Conservation (phyloP, 2,113 vertebrate genomes). For the Montifringilla adamsi region DNA sequence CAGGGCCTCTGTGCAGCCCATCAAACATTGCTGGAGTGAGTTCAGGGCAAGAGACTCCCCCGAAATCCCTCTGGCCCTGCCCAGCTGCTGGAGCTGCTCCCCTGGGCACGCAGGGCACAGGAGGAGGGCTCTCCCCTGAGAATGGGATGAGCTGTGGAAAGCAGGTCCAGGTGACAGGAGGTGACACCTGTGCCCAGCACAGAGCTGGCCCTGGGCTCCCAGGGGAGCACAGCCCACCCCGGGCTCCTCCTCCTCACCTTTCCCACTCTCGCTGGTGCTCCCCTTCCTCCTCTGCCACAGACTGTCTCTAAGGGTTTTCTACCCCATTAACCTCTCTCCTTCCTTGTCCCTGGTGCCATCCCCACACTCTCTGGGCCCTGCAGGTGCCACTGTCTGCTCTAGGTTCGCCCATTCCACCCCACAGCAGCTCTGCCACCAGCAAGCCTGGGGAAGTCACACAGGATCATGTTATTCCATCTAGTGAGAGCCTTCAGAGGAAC, state of each 20-base stretch:
- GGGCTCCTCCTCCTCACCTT: too few species aligned
- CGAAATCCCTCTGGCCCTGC: background rate
- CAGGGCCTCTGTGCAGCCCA: background rate
- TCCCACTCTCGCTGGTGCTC: background rate
- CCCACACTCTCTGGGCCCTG: background rate
- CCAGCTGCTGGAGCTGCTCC: background rate
- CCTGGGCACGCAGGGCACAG: background rate
- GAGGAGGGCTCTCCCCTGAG: fast-evolving
- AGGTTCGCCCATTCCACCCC: background rate
- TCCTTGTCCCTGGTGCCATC: background rate
- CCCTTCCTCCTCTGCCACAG: background rate
- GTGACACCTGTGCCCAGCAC: background rate
- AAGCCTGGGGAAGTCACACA: background rate
- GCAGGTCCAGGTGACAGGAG: background rate
- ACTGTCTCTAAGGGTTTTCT: background rate
- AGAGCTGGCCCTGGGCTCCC: background rate
- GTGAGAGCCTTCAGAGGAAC: background rate
- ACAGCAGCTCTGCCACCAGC: background rate
- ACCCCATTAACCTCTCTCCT: background rate
- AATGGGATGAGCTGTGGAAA: background rate
- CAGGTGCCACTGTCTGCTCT: background rate
- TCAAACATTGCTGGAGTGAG: background rate
- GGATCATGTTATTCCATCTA: background rate
- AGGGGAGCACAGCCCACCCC: background rate
- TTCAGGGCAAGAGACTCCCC: background rate